These are phyloP conservation scores for Ariopsis seemanni DNA, from an alignment of 2,113 vertebrate genomes.

Conservation along the genomic window DNA sequence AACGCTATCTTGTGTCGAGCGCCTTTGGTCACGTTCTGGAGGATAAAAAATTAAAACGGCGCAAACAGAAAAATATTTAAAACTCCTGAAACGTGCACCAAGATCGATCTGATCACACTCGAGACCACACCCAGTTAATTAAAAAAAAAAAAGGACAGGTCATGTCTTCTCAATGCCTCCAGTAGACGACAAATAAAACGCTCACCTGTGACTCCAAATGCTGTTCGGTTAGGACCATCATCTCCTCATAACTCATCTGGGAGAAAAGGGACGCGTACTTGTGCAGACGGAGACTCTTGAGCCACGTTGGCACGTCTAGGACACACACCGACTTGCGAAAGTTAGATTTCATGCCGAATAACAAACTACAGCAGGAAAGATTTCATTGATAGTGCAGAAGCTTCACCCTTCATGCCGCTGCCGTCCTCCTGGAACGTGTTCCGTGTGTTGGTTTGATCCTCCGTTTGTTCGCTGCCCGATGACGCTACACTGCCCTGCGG, in stretches of 20 bases:
- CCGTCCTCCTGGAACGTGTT: conserved; percentile 94
- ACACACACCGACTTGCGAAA: neutral
- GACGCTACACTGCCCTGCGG: conserved; percentile 94
- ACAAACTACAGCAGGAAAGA: neutral
- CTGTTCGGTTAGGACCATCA: conserved; percentile 94
- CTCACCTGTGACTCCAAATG: conserved; percentile 90
- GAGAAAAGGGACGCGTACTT: conserved; percentile 93
- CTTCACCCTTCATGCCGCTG: conserved; percentile 92
- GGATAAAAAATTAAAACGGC: neutral
- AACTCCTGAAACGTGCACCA: neutral
- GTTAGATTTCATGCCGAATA: neutral
- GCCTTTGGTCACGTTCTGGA: conserved; percentile 92
- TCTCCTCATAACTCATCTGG: conserved; percentile 93
- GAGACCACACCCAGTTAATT: neutral
- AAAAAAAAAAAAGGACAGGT: neutral
- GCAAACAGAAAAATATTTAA: neutral
- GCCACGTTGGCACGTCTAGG: conserved; percentile 88
- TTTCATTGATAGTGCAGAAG: neutral
- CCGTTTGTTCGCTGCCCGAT: conserved; percentile 92
- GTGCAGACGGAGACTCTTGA: conserved; percentile 93
- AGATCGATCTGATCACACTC: neutral
- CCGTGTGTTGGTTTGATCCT: conserved; percentile 81
- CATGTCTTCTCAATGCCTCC: neutral
- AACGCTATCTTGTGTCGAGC: conserved; percentile 92
- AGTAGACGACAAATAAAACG: conserved; percentile 4